Conservation (phyloP, 2,113 vertebrate species). For the Nycticorax nycticorax region DNA sequence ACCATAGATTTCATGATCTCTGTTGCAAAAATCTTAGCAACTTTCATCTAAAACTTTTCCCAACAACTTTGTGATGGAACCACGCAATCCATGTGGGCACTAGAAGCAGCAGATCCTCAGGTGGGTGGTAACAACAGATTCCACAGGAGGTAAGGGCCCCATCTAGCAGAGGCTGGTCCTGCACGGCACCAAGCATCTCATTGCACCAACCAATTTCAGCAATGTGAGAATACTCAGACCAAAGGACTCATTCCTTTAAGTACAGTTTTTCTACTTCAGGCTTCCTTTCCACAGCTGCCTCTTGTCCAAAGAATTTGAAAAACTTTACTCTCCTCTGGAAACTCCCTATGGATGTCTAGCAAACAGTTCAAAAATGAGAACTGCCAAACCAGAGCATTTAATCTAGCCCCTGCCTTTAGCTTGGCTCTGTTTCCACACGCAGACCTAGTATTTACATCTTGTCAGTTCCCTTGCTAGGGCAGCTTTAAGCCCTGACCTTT, state of each 20-base stretch:
- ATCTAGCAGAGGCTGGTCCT: not conserved
- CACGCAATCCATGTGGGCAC: not conserved
- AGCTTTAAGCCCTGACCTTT: not conserved
- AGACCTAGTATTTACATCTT: not conserved
- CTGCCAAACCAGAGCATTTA: not conserved
- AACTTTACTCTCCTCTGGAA: not conserved
- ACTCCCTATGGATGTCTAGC: not conserved
- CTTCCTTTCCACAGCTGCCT: not conserved
- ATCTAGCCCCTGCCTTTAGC: not conserved
- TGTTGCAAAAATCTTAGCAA: not conserved
- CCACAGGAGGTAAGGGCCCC: not conserved
- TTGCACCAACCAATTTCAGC: not conserved
- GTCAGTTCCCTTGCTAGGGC: not conserved
- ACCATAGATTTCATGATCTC: not conserved
- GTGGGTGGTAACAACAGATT: not conserved
- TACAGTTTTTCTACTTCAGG: not conserved
- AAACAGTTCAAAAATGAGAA: not conserved
- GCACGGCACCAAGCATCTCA: accelerated
- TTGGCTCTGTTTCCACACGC: not conserved
- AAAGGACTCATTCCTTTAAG: not conserved
- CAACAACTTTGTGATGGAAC: not conserved
- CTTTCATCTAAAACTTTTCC: not conserved
- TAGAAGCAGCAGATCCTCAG: not conserved
- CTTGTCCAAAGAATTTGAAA: not conserved
- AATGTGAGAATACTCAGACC: not conserved